Conservation (phyloP, 2,888 invertebrate species). For the Drosophila monieri region DNA sequence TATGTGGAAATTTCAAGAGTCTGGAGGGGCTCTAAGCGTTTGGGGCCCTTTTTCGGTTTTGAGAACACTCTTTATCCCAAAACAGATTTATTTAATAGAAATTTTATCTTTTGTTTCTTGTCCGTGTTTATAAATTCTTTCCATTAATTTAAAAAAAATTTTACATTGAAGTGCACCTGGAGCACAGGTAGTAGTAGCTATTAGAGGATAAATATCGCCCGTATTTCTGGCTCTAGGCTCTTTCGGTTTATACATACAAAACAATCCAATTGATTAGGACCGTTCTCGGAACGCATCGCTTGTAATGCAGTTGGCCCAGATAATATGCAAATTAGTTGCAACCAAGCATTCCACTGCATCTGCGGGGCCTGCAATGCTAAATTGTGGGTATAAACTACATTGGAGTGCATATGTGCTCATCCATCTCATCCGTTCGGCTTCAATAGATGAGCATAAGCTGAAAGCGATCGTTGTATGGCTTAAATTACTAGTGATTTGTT, state of each 20-base stretch:
- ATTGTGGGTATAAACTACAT: slow-evolving; percentile 74
- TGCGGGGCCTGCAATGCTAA: slow-evolving; percentile 64
- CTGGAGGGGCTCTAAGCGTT: slow-evolving; percentile 23
- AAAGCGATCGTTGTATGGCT: slow-evolving; percentile 32
- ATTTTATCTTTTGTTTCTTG: too few species aligned
- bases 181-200: too few species aligned
- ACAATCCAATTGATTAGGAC: slow-evolving; percentile 68
- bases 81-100: too few species aligned
- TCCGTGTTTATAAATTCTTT: too few species aligned
- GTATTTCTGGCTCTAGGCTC: background rate
- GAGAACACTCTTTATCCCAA: too few species aligned
- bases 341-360: slow-evolving; percentile 60
- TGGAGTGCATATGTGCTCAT: slow-evolving; percentile 41
- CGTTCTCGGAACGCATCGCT: slow-evolving; percentile 11
- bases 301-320: slow-evolving; percentile 63
- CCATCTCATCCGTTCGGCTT: slow-evolving; percentile 15
- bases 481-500: slow-evolving; percentile 60
- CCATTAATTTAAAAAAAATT: too few species aligned
- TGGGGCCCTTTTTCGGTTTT: too few species aligned
- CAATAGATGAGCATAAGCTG: slow-evolving; percentile 44
- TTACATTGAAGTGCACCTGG: too few species aligned
- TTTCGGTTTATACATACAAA: slow-evolving; percentile 46
- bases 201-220: too few species aligned
- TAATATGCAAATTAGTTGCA: slow-evolving; percentile 72
- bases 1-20: slow-evolving; percentile 67